Evolutionary conservation across 2,797 vertebrate species (phyloP).

Genomic region (Hemitrygon akajei): DNA sequence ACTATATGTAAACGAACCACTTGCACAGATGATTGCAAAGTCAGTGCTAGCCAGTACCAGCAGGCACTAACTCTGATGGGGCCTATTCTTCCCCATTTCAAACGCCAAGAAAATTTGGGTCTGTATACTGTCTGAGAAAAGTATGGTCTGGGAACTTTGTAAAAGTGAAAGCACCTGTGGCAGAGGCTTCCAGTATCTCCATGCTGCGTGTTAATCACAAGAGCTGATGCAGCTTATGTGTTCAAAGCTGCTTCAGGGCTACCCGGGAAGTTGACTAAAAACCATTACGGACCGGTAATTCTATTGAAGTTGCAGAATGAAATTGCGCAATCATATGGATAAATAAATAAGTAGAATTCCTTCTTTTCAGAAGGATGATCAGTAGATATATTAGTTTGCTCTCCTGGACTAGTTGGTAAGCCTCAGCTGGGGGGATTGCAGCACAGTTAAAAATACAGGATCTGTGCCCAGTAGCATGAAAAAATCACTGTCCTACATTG

Average conservation of each 20-base stretch:
- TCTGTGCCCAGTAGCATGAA: background rate
- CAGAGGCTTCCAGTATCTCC: background rate
- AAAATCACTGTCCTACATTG: background rate
- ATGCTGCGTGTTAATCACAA: background rate
- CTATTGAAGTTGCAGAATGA: conserved; percentile 16
- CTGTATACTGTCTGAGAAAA: background rate
- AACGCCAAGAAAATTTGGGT: background rate
- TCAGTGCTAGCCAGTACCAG: no score
- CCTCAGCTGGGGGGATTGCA: background rate
- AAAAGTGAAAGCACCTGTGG: background rate
- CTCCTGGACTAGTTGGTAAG: background rate
- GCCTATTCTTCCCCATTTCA: no score
- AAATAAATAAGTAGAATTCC: conserved; percentile 11
- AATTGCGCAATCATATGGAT: background rate
- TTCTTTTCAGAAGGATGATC: background rate
- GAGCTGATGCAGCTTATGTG: background rate
- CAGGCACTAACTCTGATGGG: background rate
- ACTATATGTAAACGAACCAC: background rate
- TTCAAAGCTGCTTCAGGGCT: background rate
- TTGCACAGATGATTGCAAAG: no score
- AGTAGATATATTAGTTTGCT: background rate
- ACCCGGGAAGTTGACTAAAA: background rate
- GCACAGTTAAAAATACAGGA: background rate
- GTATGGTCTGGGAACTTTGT: background rate
- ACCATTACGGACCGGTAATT: background rate